Base-by-base conservation (phyloP, 2,888 invertebrate genomes). In the Geotrupes spiniger region DNA sequence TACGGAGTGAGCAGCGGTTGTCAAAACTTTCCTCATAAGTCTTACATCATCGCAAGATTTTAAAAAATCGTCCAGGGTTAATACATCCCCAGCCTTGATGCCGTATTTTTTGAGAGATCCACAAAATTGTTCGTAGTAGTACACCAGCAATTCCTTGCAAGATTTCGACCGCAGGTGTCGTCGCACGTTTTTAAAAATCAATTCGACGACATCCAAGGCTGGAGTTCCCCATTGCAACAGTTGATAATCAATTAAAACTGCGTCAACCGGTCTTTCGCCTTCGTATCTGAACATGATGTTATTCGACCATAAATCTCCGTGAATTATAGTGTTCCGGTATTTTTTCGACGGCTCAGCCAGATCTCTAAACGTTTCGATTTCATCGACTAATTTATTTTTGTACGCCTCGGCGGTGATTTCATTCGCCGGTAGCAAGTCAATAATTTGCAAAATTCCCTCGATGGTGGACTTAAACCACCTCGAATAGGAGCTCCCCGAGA, bases 241-340 rank as follows among this genome's bases (percentile, higher is more conserved):
- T 57, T 70, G 70, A 46, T 60, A 70, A 53, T 70, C 70, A 11
- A 70, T 49, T n/a, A 69, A 52, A 47, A 62, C 59, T 9, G 59
- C 56, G 1, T 59, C 49, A 2, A 43, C 36, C 1, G 60, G 56
- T 16, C 47, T 38, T 16, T 50, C 54, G 8, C 58, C 49, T 4
- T 54, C 44, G 26, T 67, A 66, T 16, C 44, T 47, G 51, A 62
- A 65, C 14, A 70, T 50, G 38, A 70, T 64, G 49, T 70, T 70
- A 36, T 64, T 68, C 2, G 54, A 52, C 70, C 70, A 69, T 25
- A 69, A 44, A 50, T 69, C 69, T 15, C 64, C 62, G 42, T 70
- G 70, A 2, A 65, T 36, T 3, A 66, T 17, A 3, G 63, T 61
- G 12, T 43, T 51, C 43, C 45, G 53, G 16, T 56, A 51, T n/a